A percentile compares a stretch with the other conserved stretches of the same genome.
phyloP scores from a whole-genome alignment of 2,888 invertebrate species.

The Machimus atricapillus region DNA sequence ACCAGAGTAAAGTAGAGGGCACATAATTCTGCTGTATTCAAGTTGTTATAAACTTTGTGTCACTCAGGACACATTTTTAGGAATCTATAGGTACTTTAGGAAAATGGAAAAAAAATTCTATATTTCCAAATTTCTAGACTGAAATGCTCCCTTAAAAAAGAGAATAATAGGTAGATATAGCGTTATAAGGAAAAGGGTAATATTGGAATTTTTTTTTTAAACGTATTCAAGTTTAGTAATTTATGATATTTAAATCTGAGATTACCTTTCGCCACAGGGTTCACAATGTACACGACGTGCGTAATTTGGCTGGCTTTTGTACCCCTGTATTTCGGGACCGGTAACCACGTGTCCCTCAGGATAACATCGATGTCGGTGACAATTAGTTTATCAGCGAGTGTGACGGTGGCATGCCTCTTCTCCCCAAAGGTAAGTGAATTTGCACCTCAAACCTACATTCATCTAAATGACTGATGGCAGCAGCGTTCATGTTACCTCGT shows the following conservation, averaged over 20 bases:
- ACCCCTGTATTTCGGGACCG: conserved; percentile 95
- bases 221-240: too few species aligned
- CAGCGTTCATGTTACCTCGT: not conserved
- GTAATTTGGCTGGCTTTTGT: conserved; percentile 98
- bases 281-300: conserved; percentile 99
- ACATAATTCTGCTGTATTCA: too few species aligned
- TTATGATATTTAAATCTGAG: not conserved
- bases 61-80: too few species aligned
- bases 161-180: too few species aligned
- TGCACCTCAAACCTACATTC: not conserved
- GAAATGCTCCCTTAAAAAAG: too few species aligned
- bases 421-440: conserved; percentile 81
- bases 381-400: conserved; percentile 92
- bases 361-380: conserved; percentile 96
- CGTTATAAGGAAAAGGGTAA: too few species aligned
- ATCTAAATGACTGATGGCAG: not conserved
- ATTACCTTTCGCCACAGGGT: conserved; percentile 69
- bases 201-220: too few species aligned
- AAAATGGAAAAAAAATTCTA: too few species aligned
- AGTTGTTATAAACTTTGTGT: too few species aligned
- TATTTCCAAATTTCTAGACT: too few species aligned
- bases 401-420: conserved; percentile 91
- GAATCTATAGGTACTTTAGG: too few species aligned
- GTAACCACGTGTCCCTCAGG: conserved; percentile 87
- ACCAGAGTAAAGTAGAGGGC: too few species aligned